Conservation (phyloP, 1,140 invertebrate genomes). For the Calosoma granatense region DNA sequence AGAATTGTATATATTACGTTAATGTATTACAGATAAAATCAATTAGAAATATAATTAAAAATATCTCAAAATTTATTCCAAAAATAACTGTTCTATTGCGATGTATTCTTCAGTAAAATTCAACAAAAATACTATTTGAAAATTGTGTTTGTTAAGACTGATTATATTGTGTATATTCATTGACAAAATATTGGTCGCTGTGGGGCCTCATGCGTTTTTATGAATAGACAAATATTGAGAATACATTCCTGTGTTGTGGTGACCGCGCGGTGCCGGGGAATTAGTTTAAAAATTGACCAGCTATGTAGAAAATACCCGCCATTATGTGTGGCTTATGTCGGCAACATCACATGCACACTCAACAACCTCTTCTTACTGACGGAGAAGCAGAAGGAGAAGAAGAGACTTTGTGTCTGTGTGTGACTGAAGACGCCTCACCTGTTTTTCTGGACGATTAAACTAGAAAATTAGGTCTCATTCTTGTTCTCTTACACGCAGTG, state of each 20-base stretch:
- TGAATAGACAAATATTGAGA: not conserved
- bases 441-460: slow-evolving; percentile 6
- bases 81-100: too few species aligned
- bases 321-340: not conserved
- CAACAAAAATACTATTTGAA: too few species aligned
- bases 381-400: not conserved
- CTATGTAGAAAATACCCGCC: slow-evolving; percentile 8
- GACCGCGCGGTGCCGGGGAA: not conserved
- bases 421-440: not conserved
- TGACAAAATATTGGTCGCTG: too few species aligned
- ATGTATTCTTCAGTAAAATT: too few species aligned
- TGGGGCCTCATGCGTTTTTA: too few species aligned
- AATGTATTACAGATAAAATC: too few species aligned
- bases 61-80: too few species aligned
- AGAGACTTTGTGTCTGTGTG: not conserved
- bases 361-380: too few species aligned
- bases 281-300: slow-evolving; percentile 3
- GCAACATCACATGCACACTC: not conserved
- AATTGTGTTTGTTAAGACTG: too few species aligned
- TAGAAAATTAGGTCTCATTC: not conserved
- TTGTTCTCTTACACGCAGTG: not conserved
- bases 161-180: too few species aligned
- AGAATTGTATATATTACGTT: too few species aligned
- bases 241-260: not conserved
- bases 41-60: too few species aligned